Base-by-base conservation (phyloP, 2,797 vertebrate species). In the Neosilurus hyrtlii region DNA sequence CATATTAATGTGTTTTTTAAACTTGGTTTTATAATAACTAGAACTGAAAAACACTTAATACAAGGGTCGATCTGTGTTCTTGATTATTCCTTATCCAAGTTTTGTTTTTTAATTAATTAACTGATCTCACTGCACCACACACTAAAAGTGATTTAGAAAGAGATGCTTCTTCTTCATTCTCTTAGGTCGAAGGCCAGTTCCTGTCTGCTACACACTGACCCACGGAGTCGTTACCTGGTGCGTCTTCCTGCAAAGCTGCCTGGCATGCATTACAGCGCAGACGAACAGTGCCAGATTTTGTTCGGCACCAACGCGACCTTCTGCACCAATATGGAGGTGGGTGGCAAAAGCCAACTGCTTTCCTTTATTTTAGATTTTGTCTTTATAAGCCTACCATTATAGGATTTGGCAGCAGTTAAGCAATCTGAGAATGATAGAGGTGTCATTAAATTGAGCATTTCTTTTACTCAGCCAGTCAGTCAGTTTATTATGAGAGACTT, bases 261-360 rank as follows among this genome's bases (percentile, higher is more conserved):
- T 0, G 98, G 98, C 51, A 98, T 99, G 98, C 97, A 99, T 91
- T 99, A 99, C 91, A 98, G 97, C 0, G 96, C 96, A 0, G 95
- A 96, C 0, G 96, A 98, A 66, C 98, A 99, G 91, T 99, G 98
- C 91, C 97, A 98, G 93, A 99, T 99, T 86, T 95, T 99, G 18
- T 99, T 99, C 65, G 98, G 98, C 85, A 96, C 94, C 90, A 99
- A 99, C 2, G 96, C 97, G 78, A 98, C 97, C 0, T 98, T 98
- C 94, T 99, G 98, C 92, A 96, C 92, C 83, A 94, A 98, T 75
- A 99, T 98, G 98, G 96, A 98, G 97, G 98, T 99, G 91, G 86
- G 93, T 68, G 79, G 26, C 51, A 56, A 57, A 37, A 18, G 51
- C 51, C 37, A 4, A 43, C 54, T 24, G 1, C 61, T 54, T 11